Base-by-base conservation (phyloP, 2,113 vertebrate genomes). In the Vidua macroura region DNA sequence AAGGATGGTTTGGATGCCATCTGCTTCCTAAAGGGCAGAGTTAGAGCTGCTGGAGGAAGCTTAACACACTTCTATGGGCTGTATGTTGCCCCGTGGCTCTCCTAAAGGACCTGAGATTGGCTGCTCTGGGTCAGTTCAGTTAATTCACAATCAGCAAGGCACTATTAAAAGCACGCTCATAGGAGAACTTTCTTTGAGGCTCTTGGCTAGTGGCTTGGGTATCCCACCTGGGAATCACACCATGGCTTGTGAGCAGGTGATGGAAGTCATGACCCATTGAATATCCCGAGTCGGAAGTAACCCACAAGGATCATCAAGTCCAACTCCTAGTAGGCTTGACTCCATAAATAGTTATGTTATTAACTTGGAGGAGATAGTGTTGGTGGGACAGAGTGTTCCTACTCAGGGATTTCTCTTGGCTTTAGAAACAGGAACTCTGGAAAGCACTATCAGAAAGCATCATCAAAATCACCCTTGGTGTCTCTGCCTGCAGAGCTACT, bases 231-330 rank as follows among this genome's bases (percentile, higher is more conserved):
- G 37, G 28, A 31, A 9, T 87, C 51, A 23, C 46, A 44, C n/a
- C 19, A 11, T 33, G 2, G 2, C 35, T 1, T 0, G 1, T 17
- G 60, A 58, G 31, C 27, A 30, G 58, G 66, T 25, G 30, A 25
- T 31, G 56, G 13, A 69, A 48, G 21, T 58, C 6, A 9, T 17
- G 41, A 56, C 11, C 0, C 27, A 6, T 11, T 43, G 72, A 43
- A 37, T 77, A 51, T 63, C 35, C 27, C 63, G 43, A 63, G 43
- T 33, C 16, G 14, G 31, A 43, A 77, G 15, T n/a, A 67, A 49
- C 10, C 12, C 31, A 43, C 56, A 31, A 37, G 41, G 18, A 43
- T 69, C n/a, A 55, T 69, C 31, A 43, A 21, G 41, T 77, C 35
- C 56, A 33, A 0, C 43, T 77, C 15, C 35, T 83, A 3, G 18